Base-by-base conservation (phyloP, 1,140 invertebrate species). In the Megathymus violae region DNA sequence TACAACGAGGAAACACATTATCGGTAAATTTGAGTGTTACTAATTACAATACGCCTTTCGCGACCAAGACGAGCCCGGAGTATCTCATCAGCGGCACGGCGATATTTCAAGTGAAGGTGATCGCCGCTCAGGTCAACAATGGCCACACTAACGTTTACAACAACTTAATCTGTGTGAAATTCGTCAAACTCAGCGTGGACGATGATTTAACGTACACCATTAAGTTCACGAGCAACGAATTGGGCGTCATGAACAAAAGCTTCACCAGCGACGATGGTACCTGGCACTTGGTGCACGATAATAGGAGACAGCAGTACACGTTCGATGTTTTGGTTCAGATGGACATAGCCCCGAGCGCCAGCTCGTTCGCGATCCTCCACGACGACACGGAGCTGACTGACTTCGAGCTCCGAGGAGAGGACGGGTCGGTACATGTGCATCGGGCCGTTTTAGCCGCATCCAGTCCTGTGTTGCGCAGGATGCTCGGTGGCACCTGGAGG, bases 401-500 rank as follows among this genome's bases (percentile, higher is more conserved):
- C 52, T 78, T 75, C 40, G 67, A 76, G 34, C 40, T 80, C 9
- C 62, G 69, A 13, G 63, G 75, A 4, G 64, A 69, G 14, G 73
- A 76, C 46, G 75, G 78, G 1, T 63, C 69, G 0, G 64, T 80
- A 7, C 61, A 43, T 4, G 38, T 76, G 44, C 75, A 80, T 43
- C 34, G 62, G 15, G 72, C 64, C 1, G 67, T 72, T 3, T 15
- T 80, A 7, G 70, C 78, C 0, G 68, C 70, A 0, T 56, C 63
- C 14, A 79, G 76, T 47, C 71, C 71, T 3, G 71, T 79, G 1
- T 38, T 79, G 10, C 22, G 62, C 1, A 43, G 63, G 5, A 79
- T 79, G 76, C 52, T 79, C 4, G 63, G 56, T 6, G 69, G 71
- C 10, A 63, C 52, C 0, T 79, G 76, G 76, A 61, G 56, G 4